Evolutionary conservation across 2,888 invertebrate species (phyloP), one percentile per base, ranked within the genome.

Genomic region (Aelia acuminata): DNA sequence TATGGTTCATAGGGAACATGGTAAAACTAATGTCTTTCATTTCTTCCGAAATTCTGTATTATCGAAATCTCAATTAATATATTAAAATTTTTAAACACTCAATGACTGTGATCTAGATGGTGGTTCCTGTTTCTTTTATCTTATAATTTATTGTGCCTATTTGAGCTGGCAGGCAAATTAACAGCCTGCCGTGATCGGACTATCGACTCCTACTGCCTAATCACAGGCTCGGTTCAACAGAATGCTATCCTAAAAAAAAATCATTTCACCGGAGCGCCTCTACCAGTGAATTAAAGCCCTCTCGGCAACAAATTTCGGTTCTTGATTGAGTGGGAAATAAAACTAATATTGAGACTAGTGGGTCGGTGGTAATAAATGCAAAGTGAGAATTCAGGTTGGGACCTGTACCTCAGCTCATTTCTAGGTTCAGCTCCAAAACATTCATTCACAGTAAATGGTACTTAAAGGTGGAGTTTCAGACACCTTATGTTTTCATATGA

Each of bases 341-440:
- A 47, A n/a, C n/a, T 10, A n/a, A 35, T 80, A 80, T 80, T 47
- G 80, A 47, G 80, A 80, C 43, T 47, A 80, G 80, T 80, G 80
- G 80, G 80, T 80, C 80, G 80, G 43, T 22, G 80, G 43, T 80
- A 80, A 80, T 80, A 80, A 47, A 80, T 80, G 43, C 80, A n/a
- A 80, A 43, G 80, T 47, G 13, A 43, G 43, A 80, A 80, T 80
- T 43, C 80, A 80, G 80, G 80, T 39, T 57, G 39, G 75, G 39
- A 8, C 20, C 10, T 43, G 43, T 43, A 7, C 20, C 10, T 18
- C 1, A 39, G 13, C 75, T 80, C 15, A 4, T 39, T 8, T 20
- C 75, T 80, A 20, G 20, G 43, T 22, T 43, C 20, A 13, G 39
- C 10, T 3, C n/a, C 22, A 35, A 20, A 80, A 39, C 43, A n/a